A percentile compares a stretch with the other conserved stretches of the same genome.
phyloP scores from a whole-genome alignment of 2,113 vertebrate genomes.

The Anoura caudifer region DNA sequence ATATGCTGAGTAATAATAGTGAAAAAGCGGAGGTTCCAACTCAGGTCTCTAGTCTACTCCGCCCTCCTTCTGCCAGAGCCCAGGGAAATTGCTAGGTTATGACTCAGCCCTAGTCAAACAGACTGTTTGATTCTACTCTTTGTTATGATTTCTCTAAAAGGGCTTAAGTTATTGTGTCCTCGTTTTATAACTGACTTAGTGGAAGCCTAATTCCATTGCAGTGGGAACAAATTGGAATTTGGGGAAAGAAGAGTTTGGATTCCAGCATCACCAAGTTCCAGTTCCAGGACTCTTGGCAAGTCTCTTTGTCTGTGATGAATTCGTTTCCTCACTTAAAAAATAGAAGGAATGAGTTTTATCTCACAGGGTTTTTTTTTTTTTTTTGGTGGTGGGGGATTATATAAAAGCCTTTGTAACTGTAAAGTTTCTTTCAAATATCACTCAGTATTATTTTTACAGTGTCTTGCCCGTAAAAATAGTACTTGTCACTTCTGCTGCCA shows the following conservation, averaged over 20 bases:
- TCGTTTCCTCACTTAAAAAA: not conserved
- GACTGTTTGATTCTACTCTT: not conserved
- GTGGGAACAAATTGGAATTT: not conserved
- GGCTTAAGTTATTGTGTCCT: not conserved
- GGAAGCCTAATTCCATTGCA: not conserved
- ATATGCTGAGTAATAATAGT: not conserved
- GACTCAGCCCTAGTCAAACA: too few species aligned
- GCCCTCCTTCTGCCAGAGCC: too few species aligned
- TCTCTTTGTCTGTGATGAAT: not conserved
- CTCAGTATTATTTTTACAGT: not conserved
- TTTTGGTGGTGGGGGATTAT: not conserved
- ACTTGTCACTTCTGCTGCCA: not conserved
- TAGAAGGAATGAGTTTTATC: not conserved
- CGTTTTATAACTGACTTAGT: not conserved
- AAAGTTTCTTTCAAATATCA: not conserved
- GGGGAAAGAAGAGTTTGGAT: not conserved
- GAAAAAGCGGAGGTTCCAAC: not conserved
- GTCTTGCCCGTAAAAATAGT: not conserved
- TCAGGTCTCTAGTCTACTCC: too few species aligned
- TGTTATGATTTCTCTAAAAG: not conserved
- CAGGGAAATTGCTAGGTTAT: too few species aligned
- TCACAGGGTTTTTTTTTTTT: not conserved
- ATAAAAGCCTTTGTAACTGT: not conserved
- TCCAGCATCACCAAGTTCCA: not conserved
- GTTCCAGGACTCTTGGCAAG: not conserved